Evolutionary conservation across 2,797 vertebrate species (phyloP).

Genomic region (Sternarchorhynchus goeldii): DNA sequence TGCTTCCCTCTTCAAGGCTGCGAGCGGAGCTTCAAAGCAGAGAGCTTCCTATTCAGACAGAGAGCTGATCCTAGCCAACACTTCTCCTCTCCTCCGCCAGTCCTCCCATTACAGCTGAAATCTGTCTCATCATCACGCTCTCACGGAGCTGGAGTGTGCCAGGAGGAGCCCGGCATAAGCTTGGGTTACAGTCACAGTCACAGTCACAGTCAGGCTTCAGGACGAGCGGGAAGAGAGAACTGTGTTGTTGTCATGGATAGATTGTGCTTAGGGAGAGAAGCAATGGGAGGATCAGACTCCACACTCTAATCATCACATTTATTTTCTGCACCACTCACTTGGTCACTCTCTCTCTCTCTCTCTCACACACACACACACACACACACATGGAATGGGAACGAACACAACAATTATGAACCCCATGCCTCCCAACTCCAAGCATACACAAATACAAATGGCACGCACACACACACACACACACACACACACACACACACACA

Average conservation of each 20-base stretch:
- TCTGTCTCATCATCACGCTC: constrained; percentile 36
- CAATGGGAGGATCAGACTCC: constrained; percentile 26
- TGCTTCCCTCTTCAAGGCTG: constrained; percentile 17
- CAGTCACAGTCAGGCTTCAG: constrained; percentile 5
- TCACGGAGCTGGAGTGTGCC: constrained; percentile 31
- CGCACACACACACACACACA: neutral
- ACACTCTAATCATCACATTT: constrained; percentile 42
- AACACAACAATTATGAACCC: too few species aligned
- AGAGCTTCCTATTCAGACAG: constrained; percentile 28
- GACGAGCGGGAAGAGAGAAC: constrained; percentile 2
- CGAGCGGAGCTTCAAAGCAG: constrained; percentile 31
- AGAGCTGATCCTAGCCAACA: constrained; percentile 26
- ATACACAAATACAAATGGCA: neutral
- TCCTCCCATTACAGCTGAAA: constrained; percentile 41
- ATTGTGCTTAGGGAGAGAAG: constrained; percentile 32
- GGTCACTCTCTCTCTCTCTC: neutral
- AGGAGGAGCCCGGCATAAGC: constrained; percentile 28
- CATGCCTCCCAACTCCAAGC: neutral
- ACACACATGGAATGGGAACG: neutral
- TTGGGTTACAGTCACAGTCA: constrained; percentile 25
- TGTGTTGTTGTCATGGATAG: constrained; percentile 31
- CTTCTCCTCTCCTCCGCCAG: constrained; percentile 34
- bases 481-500: neutral
- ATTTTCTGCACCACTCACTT: neutral
- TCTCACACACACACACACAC: constrained; percentile 1